Base-by-base conservation (phyloP, 2,113 vertebrate species). In the Rhinichthys klamathensis region DNA sequence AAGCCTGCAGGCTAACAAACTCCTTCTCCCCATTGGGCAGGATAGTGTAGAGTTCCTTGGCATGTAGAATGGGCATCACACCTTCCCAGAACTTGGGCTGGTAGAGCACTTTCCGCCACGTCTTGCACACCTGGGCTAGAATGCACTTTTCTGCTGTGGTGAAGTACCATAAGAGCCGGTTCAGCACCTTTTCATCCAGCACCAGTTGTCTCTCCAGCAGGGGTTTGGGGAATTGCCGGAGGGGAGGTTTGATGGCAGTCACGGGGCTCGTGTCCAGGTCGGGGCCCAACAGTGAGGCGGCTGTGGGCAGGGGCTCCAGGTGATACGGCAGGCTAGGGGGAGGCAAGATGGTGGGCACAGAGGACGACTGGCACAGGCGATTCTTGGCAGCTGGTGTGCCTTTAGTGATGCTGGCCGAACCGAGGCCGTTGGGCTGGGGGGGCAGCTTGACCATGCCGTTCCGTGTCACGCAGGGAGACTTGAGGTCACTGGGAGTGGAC, bases 61-160 rank as follows among this genome's bases (percentile, higher is more conserved):
- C 97, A 1, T 99, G 98, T 90, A 99, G 93, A 85, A 99, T 97
- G 0, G 98, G 98, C 0, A 95, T 98, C 90, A 99, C 96, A 1
- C 96, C 96, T 35, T 97, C 97, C 98, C 98, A 99, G 94, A 99
- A 99, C 92, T 98, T 98, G 82, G 97, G 96, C 90, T 99, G 98
- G 93, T 99, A 99, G n/a, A 99, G 95, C 90, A 99, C 97, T 23
- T 97, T 94, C 65, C 98, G 92, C 98, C 98, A 99, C 0, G 95
- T 96, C 93, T 98, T 98, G 95, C 98, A 99, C 86, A 99, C 98
- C 94, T 99, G 98, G 0, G 97, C 97, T 92, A 99, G 92, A 85
- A 98, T 92, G 0, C 98, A 99, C 92, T 98, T 98, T 92, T 99
- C 98, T 0, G 97, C 96, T 0, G 97, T 97, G 0, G 97, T 98